Evolutionary conservation across 2,888 invertebrate genomes (phyloP).

Genomic region (Lacanobia oleracea): DNA sequence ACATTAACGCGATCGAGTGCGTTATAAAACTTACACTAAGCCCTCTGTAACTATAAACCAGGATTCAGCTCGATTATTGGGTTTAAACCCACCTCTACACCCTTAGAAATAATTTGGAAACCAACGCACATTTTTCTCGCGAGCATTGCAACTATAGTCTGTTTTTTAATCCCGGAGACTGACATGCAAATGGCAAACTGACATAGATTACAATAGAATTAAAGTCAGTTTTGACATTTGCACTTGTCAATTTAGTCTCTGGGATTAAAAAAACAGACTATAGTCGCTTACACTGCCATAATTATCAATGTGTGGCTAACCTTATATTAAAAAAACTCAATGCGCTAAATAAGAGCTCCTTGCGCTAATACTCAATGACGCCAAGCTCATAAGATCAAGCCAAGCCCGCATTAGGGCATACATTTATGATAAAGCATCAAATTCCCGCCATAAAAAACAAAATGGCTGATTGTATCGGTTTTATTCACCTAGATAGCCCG

Average conservation of each 20-base stretch:
- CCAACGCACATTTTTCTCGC: neutral
- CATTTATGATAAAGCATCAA: neutral
- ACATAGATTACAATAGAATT: too few relatives aligned
- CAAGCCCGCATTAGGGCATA: slow-evolving; percentile 29
- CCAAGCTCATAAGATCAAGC: neutral
- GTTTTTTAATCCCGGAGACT: too few relatives aligned
- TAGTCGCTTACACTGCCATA: neutral
- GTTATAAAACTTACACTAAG: too few relatives aligned
- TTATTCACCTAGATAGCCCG: neutral
- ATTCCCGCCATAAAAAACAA: neutral
- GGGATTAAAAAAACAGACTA: too few relatives aligned
- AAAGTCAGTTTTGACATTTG: too few relatives aligned
- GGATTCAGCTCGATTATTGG: too few relatives aligned
- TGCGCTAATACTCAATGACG: neutral
- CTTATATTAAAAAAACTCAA: neutral
- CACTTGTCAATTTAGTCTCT: too few relatives aligned
- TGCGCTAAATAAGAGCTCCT: neutral
- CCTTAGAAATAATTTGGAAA: neutral
- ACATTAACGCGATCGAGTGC: too few relatives aligned
- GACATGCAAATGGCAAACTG: too few relatives aligned
- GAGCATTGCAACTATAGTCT: neutral
- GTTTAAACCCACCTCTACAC: neutral
- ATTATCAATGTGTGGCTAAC: neutral
- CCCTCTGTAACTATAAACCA: too few relatives aligned
- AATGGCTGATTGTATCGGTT: neutral